Conservation (phyloP, 2,797 vertebrate species). For the Peromyscus aztecus region DNA sequence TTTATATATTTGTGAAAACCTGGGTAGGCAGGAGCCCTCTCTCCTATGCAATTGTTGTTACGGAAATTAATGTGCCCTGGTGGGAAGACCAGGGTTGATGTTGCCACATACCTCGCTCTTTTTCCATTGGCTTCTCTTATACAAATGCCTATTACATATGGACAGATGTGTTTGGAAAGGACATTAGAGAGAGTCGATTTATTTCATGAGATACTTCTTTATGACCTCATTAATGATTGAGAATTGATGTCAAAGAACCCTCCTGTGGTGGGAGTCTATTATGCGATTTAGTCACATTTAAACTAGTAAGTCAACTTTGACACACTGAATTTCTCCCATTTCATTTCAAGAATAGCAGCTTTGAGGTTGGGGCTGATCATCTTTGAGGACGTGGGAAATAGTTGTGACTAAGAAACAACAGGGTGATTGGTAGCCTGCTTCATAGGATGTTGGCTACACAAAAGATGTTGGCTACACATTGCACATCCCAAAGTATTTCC, state of each 20-base stretch:
- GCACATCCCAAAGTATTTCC: background rate
- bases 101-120: background rate
- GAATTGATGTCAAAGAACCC: background rate
- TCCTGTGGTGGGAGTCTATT: background rate
- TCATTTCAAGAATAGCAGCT: background rate
- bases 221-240: background rate
- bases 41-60: background rate
- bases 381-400: background rate
- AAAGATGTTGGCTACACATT: background rate
- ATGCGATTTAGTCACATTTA: background rate
- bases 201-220: conserved; percentile 20
- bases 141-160: background rate
- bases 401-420: background rate
- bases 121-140: background rate
- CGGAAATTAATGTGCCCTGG: background rate
- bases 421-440: background rate
- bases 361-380: background rate
- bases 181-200: background rate
- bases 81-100: background rate
- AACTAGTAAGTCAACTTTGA: background rate
- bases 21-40: background rate
- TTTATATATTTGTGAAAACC: background rate
- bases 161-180: background rate
- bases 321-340: background rate
- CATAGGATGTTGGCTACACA: background rate